phyloP scores from a whole-genome alignment of 2,113 vertebrate species.

The Heterotilapia buettikoferi region DNA sequence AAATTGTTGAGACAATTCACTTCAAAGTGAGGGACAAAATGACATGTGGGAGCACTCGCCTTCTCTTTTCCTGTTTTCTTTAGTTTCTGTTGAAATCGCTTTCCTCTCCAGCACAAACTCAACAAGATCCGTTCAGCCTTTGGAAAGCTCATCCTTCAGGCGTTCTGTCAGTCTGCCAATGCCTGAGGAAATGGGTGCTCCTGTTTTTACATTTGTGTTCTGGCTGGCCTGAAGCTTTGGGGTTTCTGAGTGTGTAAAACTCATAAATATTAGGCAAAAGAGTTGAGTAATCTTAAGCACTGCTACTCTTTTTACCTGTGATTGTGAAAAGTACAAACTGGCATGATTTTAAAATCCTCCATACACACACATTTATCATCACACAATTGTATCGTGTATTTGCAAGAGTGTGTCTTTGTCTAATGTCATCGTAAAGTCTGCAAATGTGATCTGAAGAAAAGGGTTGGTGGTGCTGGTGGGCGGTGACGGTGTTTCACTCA shows the following conservation, averaged over 20 bases:
- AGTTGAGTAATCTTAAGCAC: background rate
- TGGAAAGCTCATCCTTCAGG: background rate
- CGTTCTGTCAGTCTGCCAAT: conserved; percentile 2
- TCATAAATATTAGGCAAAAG: background rate
- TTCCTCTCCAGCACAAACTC: background rate
- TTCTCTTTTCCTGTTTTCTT: background rate
- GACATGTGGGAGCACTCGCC: background rate
- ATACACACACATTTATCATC: background rate
- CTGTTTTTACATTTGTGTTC: conserved; percentile 15
- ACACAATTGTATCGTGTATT: background rate
- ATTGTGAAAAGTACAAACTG: background rate
- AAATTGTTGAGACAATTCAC: background rate
- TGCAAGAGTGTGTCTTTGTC: background rate
- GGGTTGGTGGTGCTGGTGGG: background rate
- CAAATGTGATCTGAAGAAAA: background rate
- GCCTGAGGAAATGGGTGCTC: conserved; percentile 65
- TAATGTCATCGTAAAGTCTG: background rate
- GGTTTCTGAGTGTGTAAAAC: background rate
- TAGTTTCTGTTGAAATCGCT: background rate
- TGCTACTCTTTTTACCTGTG: background rate
- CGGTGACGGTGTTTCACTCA: background rate
- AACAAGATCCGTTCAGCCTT: background rate
- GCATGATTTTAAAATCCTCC: background rate
- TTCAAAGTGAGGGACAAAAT: background rate
- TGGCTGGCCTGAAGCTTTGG: background rate